These are phyloP conservation scores for Laticauda laticaudata DNA, from an alignment of 2,113 vertebrate species.

Conservation along the genomic window DNA sequence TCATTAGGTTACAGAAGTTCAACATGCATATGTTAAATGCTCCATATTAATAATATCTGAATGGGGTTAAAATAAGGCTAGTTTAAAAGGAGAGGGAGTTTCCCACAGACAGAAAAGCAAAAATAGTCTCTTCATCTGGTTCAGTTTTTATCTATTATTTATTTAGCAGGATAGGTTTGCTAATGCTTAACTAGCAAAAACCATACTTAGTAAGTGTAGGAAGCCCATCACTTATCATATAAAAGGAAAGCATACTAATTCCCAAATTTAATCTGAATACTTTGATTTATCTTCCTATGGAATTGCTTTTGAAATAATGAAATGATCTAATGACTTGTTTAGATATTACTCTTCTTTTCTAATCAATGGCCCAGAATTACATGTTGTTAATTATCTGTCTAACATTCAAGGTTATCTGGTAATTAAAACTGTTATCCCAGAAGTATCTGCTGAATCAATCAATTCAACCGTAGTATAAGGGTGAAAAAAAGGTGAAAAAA, in stretches of 20 bases:
- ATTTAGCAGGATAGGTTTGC: background rate
- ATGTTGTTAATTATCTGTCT: background rate
- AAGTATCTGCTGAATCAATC: slow-evolving; percentile 1
- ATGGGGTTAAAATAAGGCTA: background rate
- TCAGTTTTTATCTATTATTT: background rate
- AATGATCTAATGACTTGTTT: slow-evolving; percentile 6
- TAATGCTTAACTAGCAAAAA: background rate
- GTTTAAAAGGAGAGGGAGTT: background rate
- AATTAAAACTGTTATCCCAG: background rate
- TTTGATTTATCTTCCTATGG: rapidly evolving
- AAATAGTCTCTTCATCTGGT: background rate
- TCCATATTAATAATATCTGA: background rate
- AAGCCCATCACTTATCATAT: background rate
- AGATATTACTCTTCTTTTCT: background rate
- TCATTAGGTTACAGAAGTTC: background rate
- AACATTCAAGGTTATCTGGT: background rate
- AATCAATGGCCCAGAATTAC: slow-evolving; percentile 1
- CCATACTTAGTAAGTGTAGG: background rate
- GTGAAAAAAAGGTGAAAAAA: background rate
- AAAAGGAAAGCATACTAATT: background rate
- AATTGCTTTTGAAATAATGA: background rate
- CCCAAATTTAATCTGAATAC: background rate
- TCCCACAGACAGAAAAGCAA: background rate
- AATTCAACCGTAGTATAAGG: background rate
- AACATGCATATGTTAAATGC: background rate